phyloP scores from a whole-genome alignment of 2,797 vertebrate genomes.

The Tarsius wallacei region DNA sequence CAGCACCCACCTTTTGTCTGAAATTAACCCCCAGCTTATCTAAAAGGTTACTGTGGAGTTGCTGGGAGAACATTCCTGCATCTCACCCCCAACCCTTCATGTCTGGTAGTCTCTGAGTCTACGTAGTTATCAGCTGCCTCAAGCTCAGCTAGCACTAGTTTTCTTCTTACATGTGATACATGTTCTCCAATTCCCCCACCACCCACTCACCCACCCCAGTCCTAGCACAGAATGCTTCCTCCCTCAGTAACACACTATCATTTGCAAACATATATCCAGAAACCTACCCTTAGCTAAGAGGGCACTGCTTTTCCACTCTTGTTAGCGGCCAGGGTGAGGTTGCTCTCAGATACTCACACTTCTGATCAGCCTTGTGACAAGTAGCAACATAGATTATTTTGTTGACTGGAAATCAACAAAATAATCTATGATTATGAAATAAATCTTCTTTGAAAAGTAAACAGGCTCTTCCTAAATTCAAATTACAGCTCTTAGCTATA shows the following conservation, averaged over 20 bases:
- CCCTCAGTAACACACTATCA: too few species aligned
- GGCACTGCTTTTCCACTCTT: background rate
- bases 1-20: constrained; percentile 86
- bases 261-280: background rate
- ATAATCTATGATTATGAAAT: background rate
- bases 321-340: background rate
- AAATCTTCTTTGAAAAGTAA: constrained; percentile 46
- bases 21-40: constrained; percentile 88
- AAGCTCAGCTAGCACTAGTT: background rate
- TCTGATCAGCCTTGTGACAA: background rate
- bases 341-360: background rate
- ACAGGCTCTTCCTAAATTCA: background rate
- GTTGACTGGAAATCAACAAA: background rate
- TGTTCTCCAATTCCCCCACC: background rate
- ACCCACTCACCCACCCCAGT: background rate
- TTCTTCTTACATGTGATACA: background rate
- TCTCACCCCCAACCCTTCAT: background rate
- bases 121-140: background rate
- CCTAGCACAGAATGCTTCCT: background rate
- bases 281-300: background rate
- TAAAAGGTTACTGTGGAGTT: constrained; percentile 64
- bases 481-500: background rate
- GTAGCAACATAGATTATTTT: background rate
- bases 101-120: background rate
- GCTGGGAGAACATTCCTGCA: constrained; percentile 13